Conservation (phyloP, 2,113 vertebrate species). For the Brachirus orientalis region DNA sequence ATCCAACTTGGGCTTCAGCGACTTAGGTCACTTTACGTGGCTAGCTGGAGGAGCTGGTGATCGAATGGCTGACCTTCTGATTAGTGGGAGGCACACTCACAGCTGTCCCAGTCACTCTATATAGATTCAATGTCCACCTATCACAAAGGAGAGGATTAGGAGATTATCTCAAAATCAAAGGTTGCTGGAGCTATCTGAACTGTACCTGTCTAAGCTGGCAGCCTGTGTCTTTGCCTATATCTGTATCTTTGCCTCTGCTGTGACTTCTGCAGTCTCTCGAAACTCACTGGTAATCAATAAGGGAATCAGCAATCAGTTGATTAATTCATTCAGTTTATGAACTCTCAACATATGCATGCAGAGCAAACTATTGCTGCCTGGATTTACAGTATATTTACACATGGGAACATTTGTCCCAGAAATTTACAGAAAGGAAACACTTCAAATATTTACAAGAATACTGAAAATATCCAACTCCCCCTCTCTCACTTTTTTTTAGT, state of each 20-base stretch:
- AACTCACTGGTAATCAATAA: neutral
- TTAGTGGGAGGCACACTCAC: constrained; percentile 10
- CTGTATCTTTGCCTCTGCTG: neutral
- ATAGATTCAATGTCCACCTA: constrained; percentile 80
- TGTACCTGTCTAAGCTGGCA: constrained; percentile 36
- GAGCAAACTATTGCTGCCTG: too few relatives aligned
- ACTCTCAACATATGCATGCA: too few relatives aligned
- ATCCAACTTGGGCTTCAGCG: neutral
- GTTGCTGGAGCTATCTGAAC: constrained; percentile 47
- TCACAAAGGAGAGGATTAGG: constrained; percentile 74
- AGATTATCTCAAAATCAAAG: constrained; percentile 77
- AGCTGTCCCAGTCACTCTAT: constrained; percentile 68
- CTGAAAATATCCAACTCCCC: neutral
- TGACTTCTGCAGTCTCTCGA: neutral
- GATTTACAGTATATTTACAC: too few relatives aligned
- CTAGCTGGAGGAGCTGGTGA: neutral
- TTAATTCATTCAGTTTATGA: too few relatives aligned
- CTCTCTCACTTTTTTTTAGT: too few relatives aligned
- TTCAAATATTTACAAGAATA: neutral
- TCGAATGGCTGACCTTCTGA: neutral
- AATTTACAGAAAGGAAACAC: too few relatives aligned
- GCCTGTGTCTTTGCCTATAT: neutral
- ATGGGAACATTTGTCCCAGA: too few relatives aligned
- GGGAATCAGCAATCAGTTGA: neutral
- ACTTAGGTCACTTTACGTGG: neutral